phyloP scores from a whole-genome alignment of 2,797 vertebrate species.

The Periophthalmus magnuspinnatus region DNA sequence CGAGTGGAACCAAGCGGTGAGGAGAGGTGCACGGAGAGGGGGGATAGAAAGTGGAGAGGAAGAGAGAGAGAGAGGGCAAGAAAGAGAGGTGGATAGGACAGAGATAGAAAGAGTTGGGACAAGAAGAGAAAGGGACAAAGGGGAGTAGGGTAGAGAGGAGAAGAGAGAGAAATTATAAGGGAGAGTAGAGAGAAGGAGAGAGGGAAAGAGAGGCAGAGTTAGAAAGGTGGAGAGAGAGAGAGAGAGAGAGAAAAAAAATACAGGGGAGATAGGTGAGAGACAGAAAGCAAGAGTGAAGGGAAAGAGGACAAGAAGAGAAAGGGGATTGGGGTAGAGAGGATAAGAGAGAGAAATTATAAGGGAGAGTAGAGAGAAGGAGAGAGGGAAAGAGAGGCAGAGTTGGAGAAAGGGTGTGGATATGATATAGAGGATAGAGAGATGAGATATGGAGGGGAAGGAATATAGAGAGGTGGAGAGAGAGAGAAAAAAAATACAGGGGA shows the following conservation, averaged over 20 bases:
- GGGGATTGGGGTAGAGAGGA: too few relatives aligned
- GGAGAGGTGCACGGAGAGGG: background rate
- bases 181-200: background rate
- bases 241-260: background rate
- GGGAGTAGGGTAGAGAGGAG: too few relatives aligned
- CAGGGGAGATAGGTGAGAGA: background rate
- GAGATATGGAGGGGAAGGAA: too few relatives aligned
- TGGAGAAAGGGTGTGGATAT: too few relatives aligned
- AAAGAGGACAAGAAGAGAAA: background rate
- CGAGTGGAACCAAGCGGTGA: conserved; percentile 57
- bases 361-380: background rate
- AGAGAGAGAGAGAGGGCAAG: background rate
- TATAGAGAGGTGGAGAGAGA: background rate
- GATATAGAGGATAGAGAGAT: too few relatives aligned
- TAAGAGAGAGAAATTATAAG: too few relatives aligned
- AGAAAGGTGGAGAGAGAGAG: background rate
- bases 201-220: background rate
- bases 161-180: too few relatives aligned
- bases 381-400: background rate
- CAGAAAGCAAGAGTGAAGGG: too few relatives aligned
- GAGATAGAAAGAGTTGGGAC: background rate
- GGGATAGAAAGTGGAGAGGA: background rate
- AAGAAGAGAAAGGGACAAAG: background rate
- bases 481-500: background rate
- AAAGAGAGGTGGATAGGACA: background rate